Evolutionary conservation across 2,797 vertebrate genomes (phyloP), one percentile per base, ranked within the genome.

Genomic region (Pipistrellus pipistrellus): DNA sequence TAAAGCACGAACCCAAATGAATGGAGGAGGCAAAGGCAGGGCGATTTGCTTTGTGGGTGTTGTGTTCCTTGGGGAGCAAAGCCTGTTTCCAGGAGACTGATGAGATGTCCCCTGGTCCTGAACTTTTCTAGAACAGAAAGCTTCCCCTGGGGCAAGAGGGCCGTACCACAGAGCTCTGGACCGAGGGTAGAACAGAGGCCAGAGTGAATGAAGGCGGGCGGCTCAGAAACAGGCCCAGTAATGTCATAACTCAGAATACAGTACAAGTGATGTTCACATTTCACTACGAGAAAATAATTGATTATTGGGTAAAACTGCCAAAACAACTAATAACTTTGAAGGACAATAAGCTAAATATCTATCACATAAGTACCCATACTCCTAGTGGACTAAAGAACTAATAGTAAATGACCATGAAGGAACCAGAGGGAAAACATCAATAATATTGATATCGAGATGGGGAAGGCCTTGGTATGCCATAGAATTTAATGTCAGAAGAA

Each of bases 141-240:
- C 64, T 21, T 23, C 80, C 32, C 12, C 8, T 0, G 9, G 11
- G 51, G 73, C 77, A 15, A 2, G 75, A 0, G 1, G 69, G 27
- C 46, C 0, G 0, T 0, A 1, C 3, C 2, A 0, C 10, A 1
- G 17, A 21, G 25, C 46, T 48, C 35, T 3, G 25, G 35, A 8
- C 77, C 2, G 1, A 15, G 71, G 38, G 35, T 27, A 0, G 71
- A 27, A 10, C 71, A 7, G 2, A 12, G 46, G 17, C 30, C 27
- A 0, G 71, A 21, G 48, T 4, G 0, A 2, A 10, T 8, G 11
- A 10, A 3, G 27, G 32, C 8, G 0, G 9, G 1, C 0, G 0
- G 6, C 32, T 68, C 57, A 13, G 25, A 51, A 14, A 35, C 8
- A 23, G 82, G 73, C 71, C 55, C 15, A 0, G 25, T 35, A n/a